phyloP scores from a whole-genome alignment of 2,797 vertebrate species.

The Hippopotamyrus pictus region DNA sequence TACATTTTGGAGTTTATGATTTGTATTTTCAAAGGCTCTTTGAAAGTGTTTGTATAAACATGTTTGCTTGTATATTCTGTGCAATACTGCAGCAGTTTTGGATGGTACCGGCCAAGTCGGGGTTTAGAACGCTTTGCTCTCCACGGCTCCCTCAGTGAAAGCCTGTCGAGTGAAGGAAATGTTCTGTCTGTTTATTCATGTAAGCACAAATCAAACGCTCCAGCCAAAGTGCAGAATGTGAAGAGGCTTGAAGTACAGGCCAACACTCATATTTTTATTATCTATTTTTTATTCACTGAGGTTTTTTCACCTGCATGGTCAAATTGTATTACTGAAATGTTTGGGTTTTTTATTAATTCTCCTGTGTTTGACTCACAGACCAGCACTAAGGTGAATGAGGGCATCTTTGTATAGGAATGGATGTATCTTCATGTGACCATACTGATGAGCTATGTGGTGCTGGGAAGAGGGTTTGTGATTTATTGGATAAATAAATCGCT shows the following conservation, averaged over 20 bases:
- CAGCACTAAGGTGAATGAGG: neutral
- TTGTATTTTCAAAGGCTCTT: conserved; percentile 6
- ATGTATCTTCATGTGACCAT: neutral
- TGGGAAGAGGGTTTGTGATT: neutral
- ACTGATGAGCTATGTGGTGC: neutral
- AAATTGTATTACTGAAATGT: neutral
- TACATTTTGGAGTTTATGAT: neutral
- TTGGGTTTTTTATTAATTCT: neutral
- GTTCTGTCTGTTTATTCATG: neutral
- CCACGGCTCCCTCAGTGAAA: neutral
- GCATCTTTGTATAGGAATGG: neutral
- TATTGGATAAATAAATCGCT: conserved; percentile 7
- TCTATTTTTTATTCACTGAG: neutral
- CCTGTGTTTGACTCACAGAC: neutral
- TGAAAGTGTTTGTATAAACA: neutral
- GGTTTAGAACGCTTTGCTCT: neutral
- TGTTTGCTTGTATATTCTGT: neutral
- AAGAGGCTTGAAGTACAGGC: neutral
- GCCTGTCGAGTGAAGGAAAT: neutral
- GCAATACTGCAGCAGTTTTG: neutral
- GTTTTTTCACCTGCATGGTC: conserved; percentile 10
- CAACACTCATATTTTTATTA: neutral
- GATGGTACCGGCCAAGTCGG: neutral
- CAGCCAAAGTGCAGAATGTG: neutral
- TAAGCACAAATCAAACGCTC: neutral